phyloP scores from a whole-genome alignment of 2,888 invertebrate genomes.

The Atherix ibis region DNA sequence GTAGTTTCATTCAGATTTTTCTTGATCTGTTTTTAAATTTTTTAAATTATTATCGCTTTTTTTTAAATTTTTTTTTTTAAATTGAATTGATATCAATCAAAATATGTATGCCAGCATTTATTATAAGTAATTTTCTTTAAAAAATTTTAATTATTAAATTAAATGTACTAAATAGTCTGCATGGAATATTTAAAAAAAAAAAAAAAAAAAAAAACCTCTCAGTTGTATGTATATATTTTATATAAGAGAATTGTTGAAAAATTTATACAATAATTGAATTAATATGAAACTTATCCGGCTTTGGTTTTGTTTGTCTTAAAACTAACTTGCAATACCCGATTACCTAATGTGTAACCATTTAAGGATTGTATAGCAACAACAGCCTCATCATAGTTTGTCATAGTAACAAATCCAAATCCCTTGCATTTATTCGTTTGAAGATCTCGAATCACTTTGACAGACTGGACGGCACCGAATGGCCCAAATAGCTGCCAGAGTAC shows the following conservation, averaged over 20 bases:
- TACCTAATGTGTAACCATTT: conserved; percentile 90
- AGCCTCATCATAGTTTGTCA: conserved; percentile 97
- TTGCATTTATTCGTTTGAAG: conserved; percentile 93
- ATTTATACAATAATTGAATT: conserved; percentile 6
- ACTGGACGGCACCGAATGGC: conserved; percentile 93
- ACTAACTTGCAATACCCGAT: conserved; percentile 91
- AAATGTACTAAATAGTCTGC: no score
- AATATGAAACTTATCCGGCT: conserved; percentile 25
- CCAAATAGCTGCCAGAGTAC: conserved; percentile 94
- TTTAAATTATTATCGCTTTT: no score
- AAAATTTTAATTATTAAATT: no score
- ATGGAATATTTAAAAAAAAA: conserved; percentile 9
- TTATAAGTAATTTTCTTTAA: no score
- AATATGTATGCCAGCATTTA: no score
- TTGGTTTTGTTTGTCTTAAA: conserved; percentile 89
- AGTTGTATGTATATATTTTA: conserved; percentile 4
- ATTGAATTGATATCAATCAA: no score
- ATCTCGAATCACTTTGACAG: conserved; percentile 92
- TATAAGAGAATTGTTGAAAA: conserved; percentile 3
- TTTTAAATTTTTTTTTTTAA: no score
- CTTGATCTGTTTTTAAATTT: no score
- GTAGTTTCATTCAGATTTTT: no score
- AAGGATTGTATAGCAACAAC: conserved; percentile 90
- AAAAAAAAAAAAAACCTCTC: conserved; percentile 11
- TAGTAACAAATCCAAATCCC: conserved; percentile 96